Base-by-base conservation (phyloP, 2,888 invertebrate genomes). In the Aleiodes leptofemur region DNA sequence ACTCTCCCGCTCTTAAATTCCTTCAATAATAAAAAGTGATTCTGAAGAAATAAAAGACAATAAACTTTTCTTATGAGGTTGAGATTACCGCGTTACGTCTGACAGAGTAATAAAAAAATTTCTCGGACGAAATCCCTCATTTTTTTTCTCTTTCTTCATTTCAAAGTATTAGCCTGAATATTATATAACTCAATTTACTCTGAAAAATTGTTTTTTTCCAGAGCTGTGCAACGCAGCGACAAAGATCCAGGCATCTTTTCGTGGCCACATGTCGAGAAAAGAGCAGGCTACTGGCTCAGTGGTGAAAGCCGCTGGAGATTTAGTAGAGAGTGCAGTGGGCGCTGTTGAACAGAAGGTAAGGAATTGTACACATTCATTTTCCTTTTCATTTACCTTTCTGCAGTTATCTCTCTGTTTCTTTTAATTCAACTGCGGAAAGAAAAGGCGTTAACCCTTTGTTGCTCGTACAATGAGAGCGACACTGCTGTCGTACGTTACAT, bases 171-270 rank as follows among this genome's bases (percentile, higher is more conserved):
- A 64, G 16, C 13, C n/a, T 29, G n/a, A 43, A 55, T 57, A 48
- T 57, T 70, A 23, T 2, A 48, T 57, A 11, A 29, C 23, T 59
- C 43, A 57, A 68, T 50, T 69, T 64, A 9, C 23, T 38, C 48
- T 59, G 43, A 9, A 43, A 43, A 43, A 38, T 57, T 3, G 55
- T 34, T 57, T 13, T 69, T 23, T 71, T 68, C 5, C 92, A 96
- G 96, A 96, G 84, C 91, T 96, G 81, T 94, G 94, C 89, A 91
- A 93, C 89, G 96, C 96, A 4, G 97, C 97, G 50, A 95, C 95
- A 69, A 97, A 96, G 92, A 97, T 97, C 88, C 97, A 97, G 90
- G 96, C 97, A 7, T 96, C 96, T 16, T 97, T 97, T 92, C 93
- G 96, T 82, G 96, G 96, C 73, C 96, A 97, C 90, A 94, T 96